A percentile compares a stretch with the other conserved stretches of the same genome.
phyloP scores from a whole-genome alignment of 2,113 vertebrate genomes.

The Nothoprocta perdicaria region DNA sequence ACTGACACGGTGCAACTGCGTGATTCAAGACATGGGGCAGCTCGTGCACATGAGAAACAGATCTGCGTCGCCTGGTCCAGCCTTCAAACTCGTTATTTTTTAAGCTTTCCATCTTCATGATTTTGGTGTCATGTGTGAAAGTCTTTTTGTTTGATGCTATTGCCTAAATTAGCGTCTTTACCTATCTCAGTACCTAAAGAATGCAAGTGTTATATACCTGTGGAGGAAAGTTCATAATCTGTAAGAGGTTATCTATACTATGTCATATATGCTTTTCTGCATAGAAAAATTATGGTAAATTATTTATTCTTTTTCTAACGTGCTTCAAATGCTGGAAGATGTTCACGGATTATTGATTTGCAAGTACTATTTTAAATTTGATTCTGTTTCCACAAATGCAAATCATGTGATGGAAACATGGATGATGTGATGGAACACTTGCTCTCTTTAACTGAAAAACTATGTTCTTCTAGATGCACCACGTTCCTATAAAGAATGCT shows the following conservation, averaged over 20 bases:
- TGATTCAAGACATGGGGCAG: neutral
- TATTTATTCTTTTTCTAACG: neutral
- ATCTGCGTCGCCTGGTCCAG: neutral
- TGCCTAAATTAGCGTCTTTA: neutral
- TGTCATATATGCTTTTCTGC: neutral
- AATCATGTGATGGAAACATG: neutral
- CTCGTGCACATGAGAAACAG: neutral
- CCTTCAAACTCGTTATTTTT: neutral
- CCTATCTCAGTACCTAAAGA: neutral
- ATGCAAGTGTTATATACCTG: neutral
- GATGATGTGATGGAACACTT: neutral
- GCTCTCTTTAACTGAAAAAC: neutral
- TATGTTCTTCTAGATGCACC: neutral
- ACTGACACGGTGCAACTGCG: fast-evolving
- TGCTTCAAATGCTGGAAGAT: neutral
- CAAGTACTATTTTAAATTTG: neutral
- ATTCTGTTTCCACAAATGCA: neutral
- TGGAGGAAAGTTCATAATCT: neutral
- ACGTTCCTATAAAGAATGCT: neutral
- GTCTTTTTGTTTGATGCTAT: neutral
- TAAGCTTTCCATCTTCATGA: neutral
- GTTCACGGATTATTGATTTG: neutral
- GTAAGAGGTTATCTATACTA: neutral
- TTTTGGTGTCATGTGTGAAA: neutral
- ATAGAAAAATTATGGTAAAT: neutral